phyloP scores from a whole-genome alignment of 2,888 invertebrate genomes.

The Sthenelais limicola region DNA sequence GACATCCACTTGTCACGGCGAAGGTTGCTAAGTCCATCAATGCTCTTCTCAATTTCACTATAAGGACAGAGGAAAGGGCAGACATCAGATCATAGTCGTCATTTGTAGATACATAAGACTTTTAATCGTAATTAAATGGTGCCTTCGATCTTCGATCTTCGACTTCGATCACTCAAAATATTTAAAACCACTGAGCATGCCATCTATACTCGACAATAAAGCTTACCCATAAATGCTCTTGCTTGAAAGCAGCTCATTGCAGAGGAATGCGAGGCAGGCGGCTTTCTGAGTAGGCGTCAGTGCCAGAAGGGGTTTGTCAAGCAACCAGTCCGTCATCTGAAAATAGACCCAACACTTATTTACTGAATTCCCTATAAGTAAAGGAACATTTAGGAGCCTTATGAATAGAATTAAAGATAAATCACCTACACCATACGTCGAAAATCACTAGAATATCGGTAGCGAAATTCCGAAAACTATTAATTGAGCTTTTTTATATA shows the following conservation, averaged over 20 bases:
- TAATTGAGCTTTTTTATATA: too few species aligned
- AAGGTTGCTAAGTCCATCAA: constrained; percentile 89
- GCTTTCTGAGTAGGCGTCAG: constrained; percentile 89
- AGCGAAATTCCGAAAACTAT: too few species aligned
- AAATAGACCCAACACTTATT: constrained; percentile 44
- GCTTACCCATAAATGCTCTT: constrained; percentile 81
- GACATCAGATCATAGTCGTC: neutral
- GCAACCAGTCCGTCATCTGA: constrained; percentile 76
- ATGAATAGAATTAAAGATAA: too few species aligned
- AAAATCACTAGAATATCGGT: too few species aligned
- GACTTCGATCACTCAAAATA: too few species aligned
- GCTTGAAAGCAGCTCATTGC: constrained; percentile 94
- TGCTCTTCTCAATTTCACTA: constrained; percentile 88
- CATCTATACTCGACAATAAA: neutral
- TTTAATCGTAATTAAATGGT: too few species aligned
- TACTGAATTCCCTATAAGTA: too few species aligned
- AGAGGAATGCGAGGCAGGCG: constrained; percentile 89
- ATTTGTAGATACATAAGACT: too few species aligned
- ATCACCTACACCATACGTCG: too few species aligned
- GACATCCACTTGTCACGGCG: constrained; percentile 93
- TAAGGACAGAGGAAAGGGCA: constrained; percentile 34
- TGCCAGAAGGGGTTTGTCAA: constrained; percentile 88
- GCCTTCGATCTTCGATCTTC: too few species aligned
- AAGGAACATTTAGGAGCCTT: too few species aligned
- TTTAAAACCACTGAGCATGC: neutral